These are phyloP conservation scores for Tokudaia muenninki DNA, from an alignment of 2,797 vertebrate genomes.

Conservation along the genomic window DNA sequence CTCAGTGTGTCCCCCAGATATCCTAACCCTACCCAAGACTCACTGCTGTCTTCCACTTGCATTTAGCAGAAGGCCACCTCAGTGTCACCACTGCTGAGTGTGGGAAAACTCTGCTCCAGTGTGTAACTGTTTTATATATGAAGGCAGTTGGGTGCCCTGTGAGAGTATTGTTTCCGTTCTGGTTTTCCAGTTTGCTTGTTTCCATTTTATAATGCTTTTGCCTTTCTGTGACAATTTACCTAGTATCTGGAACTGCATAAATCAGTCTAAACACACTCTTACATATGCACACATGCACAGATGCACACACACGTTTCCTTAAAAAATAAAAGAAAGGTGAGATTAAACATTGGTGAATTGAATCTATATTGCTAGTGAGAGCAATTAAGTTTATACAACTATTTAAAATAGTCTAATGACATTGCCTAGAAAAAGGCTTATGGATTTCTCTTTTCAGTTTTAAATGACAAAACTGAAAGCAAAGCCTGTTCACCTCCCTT, in stretches of 20 bases:
- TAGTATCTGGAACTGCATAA: neutral
- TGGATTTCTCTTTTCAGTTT: conserved; percentile 25
- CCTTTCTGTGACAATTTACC: conserved; percentile 20
- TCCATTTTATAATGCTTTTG: conserved; percentile 13
- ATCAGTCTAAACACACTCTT: neutral
- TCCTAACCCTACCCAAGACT: neutral
- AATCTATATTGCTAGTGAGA: neutral
- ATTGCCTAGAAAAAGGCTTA: conserved; percentile 20
- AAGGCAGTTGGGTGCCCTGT: neutral
- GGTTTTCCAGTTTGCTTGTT: neutral
- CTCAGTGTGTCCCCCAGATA: neutral
- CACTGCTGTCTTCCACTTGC: neutral
- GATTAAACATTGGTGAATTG: neutral
- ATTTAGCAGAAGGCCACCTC: neutral
- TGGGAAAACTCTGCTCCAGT: neutral
- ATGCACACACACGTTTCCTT: neutral
- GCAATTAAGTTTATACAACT: neutral
- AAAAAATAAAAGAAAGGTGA: neutral
- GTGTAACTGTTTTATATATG: neutral
- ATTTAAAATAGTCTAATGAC: conserved; percentile 35
- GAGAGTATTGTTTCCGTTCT: neutral
- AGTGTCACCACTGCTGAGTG: neutral
- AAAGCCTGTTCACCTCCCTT: neutral
- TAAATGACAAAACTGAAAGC: conserved; percentile 32
- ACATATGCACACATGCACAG: too few relatives aligned